Percentiles rank a stretch among this genome's conserved stretches.
Conservation (phyloP, 2,888 invertebrate genomes). For the Agonopterix subpropinquella region DNA sequence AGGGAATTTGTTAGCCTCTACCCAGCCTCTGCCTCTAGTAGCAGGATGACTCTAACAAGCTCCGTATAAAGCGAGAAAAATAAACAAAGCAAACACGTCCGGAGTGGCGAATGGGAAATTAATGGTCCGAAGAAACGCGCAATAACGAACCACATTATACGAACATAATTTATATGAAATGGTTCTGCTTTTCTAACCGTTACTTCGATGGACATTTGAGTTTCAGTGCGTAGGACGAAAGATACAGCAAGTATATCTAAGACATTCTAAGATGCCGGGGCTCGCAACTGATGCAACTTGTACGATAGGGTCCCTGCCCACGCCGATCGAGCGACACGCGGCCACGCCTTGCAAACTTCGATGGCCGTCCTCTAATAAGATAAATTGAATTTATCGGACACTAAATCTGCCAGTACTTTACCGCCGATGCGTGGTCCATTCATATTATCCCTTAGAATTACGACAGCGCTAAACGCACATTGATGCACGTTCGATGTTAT, state of each 20-base stretch:
- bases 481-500: conserved; percentile 2
- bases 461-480: conserved; percentile 3
- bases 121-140: conserved; percentile 16
- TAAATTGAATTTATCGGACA: conserved; percentile 53
- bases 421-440: conserved; percentile 35
- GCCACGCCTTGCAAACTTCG: conserved; percentile 23
- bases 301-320: conserved; percentile 28
- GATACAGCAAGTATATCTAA: conserved; percentile 18
- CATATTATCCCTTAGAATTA: conserved; percentile 24
- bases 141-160: neutral
- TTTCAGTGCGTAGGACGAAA: conserved; percentile 27
- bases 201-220: conserved; percentile 4
- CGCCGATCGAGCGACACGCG: conserved; percentile 32
- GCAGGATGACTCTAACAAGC: conserved; percentile 35
- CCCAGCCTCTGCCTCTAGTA: conserved; percentile 14
- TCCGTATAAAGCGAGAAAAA: conserved; percentile 30
- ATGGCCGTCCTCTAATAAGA: conserved; percentile 45
- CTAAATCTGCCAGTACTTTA: conserved; percentile 41
- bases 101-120: conserved; percentile 18
- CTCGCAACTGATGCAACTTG: conserved; percentile 12
- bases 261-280: conserved; percentile 6
- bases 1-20: conserved; percentile 39
- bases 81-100: conserved; percentile 16
- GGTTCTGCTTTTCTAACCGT: conserved; percentile 9
- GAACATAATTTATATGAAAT: conserved; percentile 1